Evolutionary conservation across 2,888 invertebrate genomes (phyloP), one percentile per base, ranked within the genome.

Genomic region (Eilema sororculum): DNA sequence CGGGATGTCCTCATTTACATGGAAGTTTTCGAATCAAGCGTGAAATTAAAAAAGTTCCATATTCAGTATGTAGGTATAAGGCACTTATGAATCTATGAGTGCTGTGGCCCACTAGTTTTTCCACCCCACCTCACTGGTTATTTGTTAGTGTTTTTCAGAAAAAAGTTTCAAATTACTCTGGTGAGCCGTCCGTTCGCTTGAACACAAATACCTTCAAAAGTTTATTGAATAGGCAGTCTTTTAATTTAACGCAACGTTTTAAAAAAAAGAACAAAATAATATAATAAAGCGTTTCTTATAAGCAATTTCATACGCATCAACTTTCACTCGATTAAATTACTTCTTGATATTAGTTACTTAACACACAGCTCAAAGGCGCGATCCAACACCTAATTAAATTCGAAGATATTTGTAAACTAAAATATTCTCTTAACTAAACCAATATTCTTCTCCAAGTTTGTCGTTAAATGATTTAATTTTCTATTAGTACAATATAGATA

Each of bases 1-100:
- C 78, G 85, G 78, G 72, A 79, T 78, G 77, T 81, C 75, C 79
- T 80, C 86, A 80, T 75, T 84, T 87, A 80, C 67, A 82, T 83
- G 84, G 85, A 89, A 91, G 88, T 89, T 91, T 88, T 82, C 87
- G 90, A 90, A 91, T 92, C 90, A 89, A 92, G 91, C 93, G 91
- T 93, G 91, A 94, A 93, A 94, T 94, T 93, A 94, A 93, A 94
- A 94, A 93, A 94, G 91, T 93, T 93, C 82, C 86, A 87, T 89
- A 88, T 89, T 86, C 86, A 79, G 76, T 84, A 79, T 84, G 77
- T 82, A 41, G 41, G 41, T 41, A 81, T 82, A 80, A 72, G 70
- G 5, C 46, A 79, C 78, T 81, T 82, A 84, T 84, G 83, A 79
- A 85, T 84, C 84, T 84, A 83, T 83, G 84, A 85, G 83, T 80